A percentile compares a stretch with the other conserved stretches of the same genome.
phyloP scores from a whole-genome alignment of 2,888 invertebrate species.

The Cerastis leucographa region DNA sequence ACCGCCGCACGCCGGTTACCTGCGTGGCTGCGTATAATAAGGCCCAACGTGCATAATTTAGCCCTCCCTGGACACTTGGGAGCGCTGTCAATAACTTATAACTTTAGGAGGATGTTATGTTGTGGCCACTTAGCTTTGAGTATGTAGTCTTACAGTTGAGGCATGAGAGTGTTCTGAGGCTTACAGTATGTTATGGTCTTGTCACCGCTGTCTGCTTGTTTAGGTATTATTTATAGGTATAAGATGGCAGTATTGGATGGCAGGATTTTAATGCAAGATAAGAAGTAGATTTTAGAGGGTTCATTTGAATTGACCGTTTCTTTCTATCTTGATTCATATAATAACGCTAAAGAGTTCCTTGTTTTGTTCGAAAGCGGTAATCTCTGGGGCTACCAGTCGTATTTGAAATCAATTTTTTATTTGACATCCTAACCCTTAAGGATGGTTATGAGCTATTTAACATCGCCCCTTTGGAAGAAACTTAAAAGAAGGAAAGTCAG shows the following conservation, averaged over 20 bases:
- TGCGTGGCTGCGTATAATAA: constrained; percentile 55
- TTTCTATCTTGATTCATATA: no score
- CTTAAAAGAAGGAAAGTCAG: no score
- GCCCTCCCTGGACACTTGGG: constrained; percentile 52
- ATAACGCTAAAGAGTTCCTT: no score
- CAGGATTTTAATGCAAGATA: neutral
- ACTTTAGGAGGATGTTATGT: constrained; percentile 35
- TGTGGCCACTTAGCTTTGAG: constrained; percentile 18
- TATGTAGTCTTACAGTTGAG: constrained; percentile 1
- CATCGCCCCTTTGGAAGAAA: no score
- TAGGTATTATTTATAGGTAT: neutral
- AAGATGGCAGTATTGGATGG: neutral
- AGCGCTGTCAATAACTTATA: constrained; percentile 59
- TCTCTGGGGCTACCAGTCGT: no score
- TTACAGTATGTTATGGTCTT: neutral
- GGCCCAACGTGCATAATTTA: constrained; percentile 61
- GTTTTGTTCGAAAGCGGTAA: no score
- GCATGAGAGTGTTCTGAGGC: neutral
- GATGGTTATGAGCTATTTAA: no score
- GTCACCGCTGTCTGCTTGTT: neutral
- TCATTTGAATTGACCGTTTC: neutral
- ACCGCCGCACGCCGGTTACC: constrained; percentile 44
- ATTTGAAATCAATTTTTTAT: no score
- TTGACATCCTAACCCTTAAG: no score
- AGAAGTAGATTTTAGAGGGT: no score